phyloP scores from a whole-genome alignment of 1,140 invertebrate species.

The Steinernema feltiae region DNA sequence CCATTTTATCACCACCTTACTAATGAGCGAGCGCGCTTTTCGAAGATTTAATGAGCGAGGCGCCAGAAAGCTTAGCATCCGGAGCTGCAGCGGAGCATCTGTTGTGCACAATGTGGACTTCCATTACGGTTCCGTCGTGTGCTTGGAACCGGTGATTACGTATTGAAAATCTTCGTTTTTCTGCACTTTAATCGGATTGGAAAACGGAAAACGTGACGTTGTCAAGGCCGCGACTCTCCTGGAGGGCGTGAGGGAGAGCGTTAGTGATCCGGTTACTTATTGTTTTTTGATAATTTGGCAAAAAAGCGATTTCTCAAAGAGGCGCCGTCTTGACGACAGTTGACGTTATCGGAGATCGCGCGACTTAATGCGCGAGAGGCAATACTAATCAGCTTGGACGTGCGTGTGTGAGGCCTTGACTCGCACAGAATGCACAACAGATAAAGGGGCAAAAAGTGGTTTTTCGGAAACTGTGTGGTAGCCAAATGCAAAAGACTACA shows the following conservation, averaged over 20 bases:
- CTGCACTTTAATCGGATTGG: background rate
- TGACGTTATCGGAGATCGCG: background rate
- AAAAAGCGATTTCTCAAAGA: background rate
- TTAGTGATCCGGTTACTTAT: background rate
- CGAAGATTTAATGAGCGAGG: background rate
- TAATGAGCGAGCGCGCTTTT: background rate
- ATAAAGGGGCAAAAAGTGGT: background rate
- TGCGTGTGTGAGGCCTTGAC: background rate
- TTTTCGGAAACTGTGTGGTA: background rate
- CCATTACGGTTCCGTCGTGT: background rate
- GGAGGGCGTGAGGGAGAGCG: background rate
- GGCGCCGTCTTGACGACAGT: background rate
- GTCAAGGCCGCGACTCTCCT: background rate
- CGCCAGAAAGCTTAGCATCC: no score
- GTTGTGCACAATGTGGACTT: background rate
- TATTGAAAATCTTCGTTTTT: background rate
- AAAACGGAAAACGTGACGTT: background rate
- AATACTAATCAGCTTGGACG: constrained; percentile 7
- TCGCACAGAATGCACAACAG: background rate
- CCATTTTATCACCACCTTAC: background rate
- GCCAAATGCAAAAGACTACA: background rate
- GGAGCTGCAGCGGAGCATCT: no score
- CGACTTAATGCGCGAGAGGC: background rate
- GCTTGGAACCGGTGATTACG: background rate
- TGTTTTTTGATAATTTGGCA: background rate